Base-by-base conservation (phyloP, 2,113 vertebrate genomes). In the Etheostoma spectabile region DNA sequence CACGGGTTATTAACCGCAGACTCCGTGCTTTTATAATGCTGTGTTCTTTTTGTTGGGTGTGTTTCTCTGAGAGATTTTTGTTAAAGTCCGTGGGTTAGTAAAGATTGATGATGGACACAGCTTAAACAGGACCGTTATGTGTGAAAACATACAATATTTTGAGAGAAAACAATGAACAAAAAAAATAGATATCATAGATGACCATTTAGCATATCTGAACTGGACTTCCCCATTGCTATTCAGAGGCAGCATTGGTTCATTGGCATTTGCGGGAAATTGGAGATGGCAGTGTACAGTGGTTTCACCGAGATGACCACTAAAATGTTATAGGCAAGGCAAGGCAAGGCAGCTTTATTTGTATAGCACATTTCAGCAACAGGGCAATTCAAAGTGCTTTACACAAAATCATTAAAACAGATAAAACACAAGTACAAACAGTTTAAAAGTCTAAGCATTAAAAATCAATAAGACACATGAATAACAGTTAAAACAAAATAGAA, bases 1-100 rank as follows among this genome's bases (percentile, higher is more conserved):
- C 60, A 77, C n/a, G 59, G 69, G 21, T 80, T 56, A 87, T 88
- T 88, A 89, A 82, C 70, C 30, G 3, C 72, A 56, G 76, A 33
- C 30, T 62, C 21, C 3, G 1, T 35, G 69, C 66, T 30, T 75
- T 79, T 56, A 57, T 51, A 62, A 45, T 5, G 21, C 35, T 6
- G 0, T 57, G 18, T 48, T 82, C 14, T 82, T 68, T 62, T 24
- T 59, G 59, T 16, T 79, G 60, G 46, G 46, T 70, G 61, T 79
- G 33, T 75, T 88, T 66, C 53, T 65, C 65, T 48, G 19, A 27
- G 21, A 75, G 16, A n/a, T 78, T 33, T 53, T 56, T 66, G 53
- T 61, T 67, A 62, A 80, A 30, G 84, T 77, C 21, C 16, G 6
- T 27, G 18, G 22, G 21, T 35, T 42, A 53, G 60, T 59, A 51